Evolutionary conservation across 2,113 vertebrate genomes (phyloP), one percentile per base, ranked within the genome.

Genomic region (Peromyscus polionotus): DNA sequence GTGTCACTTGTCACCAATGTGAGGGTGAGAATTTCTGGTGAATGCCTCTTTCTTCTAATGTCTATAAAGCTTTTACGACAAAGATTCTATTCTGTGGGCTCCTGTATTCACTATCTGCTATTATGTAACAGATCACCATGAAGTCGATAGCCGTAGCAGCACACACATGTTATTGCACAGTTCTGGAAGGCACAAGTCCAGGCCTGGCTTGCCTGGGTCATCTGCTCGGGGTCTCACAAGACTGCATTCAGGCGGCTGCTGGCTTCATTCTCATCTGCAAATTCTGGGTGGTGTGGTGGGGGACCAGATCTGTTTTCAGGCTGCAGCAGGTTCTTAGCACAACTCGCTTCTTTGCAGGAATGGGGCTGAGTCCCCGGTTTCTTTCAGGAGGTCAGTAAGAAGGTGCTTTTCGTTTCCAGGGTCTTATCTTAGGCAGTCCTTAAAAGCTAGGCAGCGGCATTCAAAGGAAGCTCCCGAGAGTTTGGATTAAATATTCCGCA

Each of bases 11-110:
- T 84, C 51, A 92, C 28, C 17, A 76, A 19, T 28, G 22, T 54
- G 26, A 63, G 26, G 36, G 16, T 75, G 31, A 63, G 20, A 86
- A 91, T 91, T 92, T 87, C 83, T 16, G 77, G 51, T 76, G 76
- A 79, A 11, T 11, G 31, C 45, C 54, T 92, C 5, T 72, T 33
- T 79, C 67, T 16, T 75, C 51, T 90, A 39, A 68, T 91, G 59
- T n/a, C 24, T 57, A 31, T 68, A 91, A 84, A 90, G 51, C 17
- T 94, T 96, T 96, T 54, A 63, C 83, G 73, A n/a, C 59, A 87
- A 26, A 70, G 8, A 93, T 77, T 33, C 54, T 72, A 16, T 59
- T 31, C 24, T 75, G 33, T 61, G 85, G 54, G 14, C 22, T 79
- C 4, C 28, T 61, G 0, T 86, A 87, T 92, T 65, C 22, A 42